Conservation (phyloP, 2,888 invertebrate species). For the Andrena fulva region DNA sequence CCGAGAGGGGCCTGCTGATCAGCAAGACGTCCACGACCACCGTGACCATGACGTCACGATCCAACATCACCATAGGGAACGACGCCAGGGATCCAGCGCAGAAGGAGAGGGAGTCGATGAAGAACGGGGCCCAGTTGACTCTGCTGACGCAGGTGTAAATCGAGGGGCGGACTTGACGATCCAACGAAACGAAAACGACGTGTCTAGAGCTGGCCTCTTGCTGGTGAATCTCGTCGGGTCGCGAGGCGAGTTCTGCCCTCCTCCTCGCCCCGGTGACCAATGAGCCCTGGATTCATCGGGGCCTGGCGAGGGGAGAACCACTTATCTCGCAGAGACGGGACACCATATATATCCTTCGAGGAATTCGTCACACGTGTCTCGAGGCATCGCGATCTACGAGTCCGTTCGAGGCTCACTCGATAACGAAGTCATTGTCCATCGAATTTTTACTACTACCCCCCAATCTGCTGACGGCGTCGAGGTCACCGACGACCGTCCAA, state of each 20-base stretch:
- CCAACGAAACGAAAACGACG: constrained; percentile 20
- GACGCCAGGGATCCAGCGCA: constrained; percentile 71
- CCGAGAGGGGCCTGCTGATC: constrained; percentile 85
- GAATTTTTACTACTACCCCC: constrained; percentile 27
- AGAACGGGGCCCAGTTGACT: constrained; percentile 78
- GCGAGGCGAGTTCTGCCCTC: background rate
- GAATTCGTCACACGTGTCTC: background rate
- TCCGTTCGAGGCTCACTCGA: background rate
- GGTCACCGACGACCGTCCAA: no score
- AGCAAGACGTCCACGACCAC: constrained; percentile 86
- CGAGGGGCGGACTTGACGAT: background rate
- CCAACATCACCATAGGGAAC: constrained; percentile 84
- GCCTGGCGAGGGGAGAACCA: background rate
- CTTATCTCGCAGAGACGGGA: background rate
- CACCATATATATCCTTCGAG: background rate
- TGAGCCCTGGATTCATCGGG: constrained; percentile 4
- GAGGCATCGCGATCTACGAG: background rate
- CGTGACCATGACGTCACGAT: constrained; percentile 86
- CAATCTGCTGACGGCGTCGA: background rate
- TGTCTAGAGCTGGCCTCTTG: constrained; percentile 8
- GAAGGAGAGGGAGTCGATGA: constrained; percentile 71
- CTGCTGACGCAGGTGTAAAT: constrained; percentile 68
- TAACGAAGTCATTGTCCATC: background rate
- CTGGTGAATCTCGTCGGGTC: background rate
- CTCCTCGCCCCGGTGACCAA: background rate